A percentile compares a stretch with the other conserved stretches of the same genome.
phyloP scores from a whole-genome alignment of 2,888 invertebrate genomes.

The Lycaena phlaeas region DNA sequence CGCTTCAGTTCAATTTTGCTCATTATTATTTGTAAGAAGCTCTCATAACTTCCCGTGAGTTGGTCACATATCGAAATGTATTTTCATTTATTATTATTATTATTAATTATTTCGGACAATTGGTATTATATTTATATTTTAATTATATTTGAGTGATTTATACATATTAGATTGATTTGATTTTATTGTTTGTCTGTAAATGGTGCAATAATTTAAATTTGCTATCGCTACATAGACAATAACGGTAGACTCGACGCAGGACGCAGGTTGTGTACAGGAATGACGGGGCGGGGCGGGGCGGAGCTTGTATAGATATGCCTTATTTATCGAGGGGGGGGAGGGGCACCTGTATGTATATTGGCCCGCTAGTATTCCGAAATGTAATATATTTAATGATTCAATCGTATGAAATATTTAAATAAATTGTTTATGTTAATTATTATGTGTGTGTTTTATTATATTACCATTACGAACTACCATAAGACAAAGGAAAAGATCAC shows the following conservation, averaged over 20 bases:
- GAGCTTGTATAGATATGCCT: conserved; percentile 33
- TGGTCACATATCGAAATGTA: too few species aligned
- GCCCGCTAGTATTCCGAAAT: conserved; percentile 35
- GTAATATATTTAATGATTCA: conserved; percentile 51
- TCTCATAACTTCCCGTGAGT: too few species aligned
- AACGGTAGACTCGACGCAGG: conserved; percentile 1
- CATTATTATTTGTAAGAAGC: background rate
- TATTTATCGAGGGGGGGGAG: conserved; percentile 10
- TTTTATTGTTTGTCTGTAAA: conserved; percentile 11
- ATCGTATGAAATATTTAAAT: conserved; percentile 59
- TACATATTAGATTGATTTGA: conserved; percentile 12
- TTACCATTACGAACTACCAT: too few species aligned
- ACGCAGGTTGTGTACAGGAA: background rate
- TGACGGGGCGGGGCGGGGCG: too few species aligned
- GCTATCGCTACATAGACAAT: too few species aligned
- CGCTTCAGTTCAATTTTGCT: conserved; percentile 1
- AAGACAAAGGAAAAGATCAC: too few species aligned
- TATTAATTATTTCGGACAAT: conserved; percentile 2
- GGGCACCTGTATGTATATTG: conserved; percentile 30
- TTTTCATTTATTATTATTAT: conserved; percentile 2
- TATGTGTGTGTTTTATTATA: conserved; percentile 22
- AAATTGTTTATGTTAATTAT: conserved; percentile 67
- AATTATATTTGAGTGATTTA: conserved; percentile 6
- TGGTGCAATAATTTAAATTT: conserved; percentile 18
- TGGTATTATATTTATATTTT: conserved; percentile 3